These are phyloP conservation scores for Lepus townsendii DNA, from an alignment of 2,797 vertebrate species.

Conservation along the genomic window DNA sequence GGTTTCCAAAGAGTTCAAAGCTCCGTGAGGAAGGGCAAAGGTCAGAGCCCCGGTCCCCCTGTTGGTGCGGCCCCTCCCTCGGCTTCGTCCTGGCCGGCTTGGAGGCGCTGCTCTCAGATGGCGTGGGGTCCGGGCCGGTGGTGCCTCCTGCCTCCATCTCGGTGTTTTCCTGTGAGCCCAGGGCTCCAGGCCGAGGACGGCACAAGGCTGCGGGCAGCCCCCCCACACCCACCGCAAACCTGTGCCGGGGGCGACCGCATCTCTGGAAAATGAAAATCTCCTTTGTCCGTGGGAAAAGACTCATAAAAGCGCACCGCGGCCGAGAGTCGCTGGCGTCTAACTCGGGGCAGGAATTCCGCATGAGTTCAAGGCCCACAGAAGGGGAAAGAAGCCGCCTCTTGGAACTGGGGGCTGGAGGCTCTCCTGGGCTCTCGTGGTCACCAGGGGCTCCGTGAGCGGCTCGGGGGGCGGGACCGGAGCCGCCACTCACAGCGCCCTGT, in stretches of 20 bases:
- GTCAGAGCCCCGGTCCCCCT: too few relatives aligned
- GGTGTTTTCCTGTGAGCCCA: not conserved
- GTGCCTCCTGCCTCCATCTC: not conserved
- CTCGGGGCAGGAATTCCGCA: conserved; percentile 40
- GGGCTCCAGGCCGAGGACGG: not conserved
- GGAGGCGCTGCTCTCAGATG: too few relatives aligned
- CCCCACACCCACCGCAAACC: not conserved
- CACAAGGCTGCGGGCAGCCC: not conserved
- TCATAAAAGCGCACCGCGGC: not conserved
- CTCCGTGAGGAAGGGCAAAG: too few relatives aligned
- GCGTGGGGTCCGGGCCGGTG: too few relatives aligned
- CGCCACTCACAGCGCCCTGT: too few relatives aligned
- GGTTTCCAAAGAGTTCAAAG: too few relatives aligned
- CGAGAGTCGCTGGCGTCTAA: conserved; percentile 4
- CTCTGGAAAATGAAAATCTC: conserved; percentile 42
- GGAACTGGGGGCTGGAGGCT: too few relatives aligned
- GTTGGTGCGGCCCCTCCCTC: too few relatives aligned
- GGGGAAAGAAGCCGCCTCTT: not conserved
- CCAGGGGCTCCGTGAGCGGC: too few relatives aligned
- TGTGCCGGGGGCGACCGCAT: not conserved
- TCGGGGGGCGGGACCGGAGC: too few relatives aligned
- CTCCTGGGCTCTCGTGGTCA: too few relatives aligned
- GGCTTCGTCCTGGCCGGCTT: too few relatives aligned
- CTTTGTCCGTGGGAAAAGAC: conserved; percentile 3
- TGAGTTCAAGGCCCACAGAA: not conserved